These are phyloP conservation scores for Spea bombifrons DNA, from an alignment of 2,113 vertebrate species.

Conservation along the genomic window DNA sequence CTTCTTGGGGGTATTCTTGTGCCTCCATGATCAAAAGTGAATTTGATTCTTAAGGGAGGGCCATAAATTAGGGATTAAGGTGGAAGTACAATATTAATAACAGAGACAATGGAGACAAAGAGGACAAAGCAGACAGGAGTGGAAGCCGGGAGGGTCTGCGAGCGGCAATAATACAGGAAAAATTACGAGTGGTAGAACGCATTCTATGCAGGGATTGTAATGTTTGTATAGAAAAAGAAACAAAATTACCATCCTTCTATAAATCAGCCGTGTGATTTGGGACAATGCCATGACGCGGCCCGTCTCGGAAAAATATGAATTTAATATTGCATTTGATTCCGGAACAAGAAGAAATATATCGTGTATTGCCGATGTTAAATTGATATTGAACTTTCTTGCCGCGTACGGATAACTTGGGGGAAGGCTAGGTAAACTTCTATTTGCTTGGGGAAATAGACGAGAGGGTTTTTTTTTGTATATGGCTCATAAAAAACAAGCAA, in stretches of 20 bases:
- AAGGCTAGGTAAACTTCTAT: background rate
- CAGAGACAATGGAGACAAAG: too few species aligned
- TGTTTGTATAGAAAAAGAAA: conserved; percentile 9
- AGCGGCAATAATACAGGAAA: background rate
- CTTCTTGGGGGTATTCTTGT: too few species aligned
- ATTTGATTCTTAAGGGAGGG: too few species aligned
- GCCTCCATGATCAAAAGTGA: too few species aligned
- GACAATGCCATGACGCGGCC: conserved; percentile 10
- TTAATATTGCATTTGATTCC: conserved; percentile 20
- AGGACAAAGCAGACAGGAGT: background rate
- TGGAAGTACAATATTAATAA: too few species aligned
- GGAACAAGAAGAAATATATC: background rate
- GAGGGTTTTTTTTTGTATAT: background rate
- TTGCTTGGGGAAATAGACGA: background rate
- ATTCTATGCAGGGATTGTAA: background rate
- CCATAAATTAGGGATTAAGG: too few species aligned
- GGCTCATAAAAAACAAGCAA: too few species aligned
- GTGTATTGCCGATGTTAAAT: conserved; percentile 3
- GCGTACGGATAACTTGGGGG: background rate
- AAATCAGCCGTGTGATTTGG: conserved; percentile 40
- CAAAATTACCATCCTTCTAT: conserved; percentile 36
- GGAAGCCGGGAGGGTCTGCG: background rate
- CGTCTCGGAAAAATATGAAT: conserved; percentile 34
- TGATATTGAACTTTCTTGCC: conserved; percentile 5
- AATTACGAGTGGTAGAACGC: conserved; percentile 2